Conservation (phyloP, 1,140 invertebrate genomes). For the Bombus fervidus region DNA sequence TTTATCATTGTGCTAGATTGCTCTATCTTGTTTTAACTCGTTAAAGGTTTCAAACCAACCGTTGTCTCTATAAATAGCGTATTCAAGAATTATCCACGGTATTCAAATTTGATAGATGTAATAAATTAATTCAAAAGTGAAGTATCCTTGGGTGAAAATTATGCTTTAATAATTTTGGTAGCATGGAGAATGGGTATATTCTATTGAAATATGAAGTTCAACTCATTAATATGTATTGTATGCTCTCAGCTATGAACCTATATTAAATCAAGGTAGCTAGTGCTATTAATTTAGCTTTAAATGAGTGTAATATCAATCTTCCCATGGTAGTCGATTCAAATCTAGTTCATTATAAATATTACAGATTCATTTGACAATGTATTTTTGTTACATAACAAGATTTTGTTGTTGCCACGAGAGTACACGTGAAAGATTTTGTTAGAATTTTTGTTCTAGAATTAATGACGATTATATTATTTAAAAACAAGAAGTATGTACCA, state of each 20-base stretch:
- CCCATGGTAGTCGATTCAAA: not conserved
- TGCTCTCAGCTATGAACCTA: not conserved
- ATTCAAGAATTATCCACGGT: not conserved
- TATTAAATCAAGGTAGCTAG: not conserved
- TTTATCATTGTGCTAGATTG: not conserved
- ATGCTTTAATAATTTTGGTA: constrained; percentile 3
- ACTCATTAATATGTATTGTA: not conserved
- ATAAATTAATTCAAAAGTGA: not conserved
- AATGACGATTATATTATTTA: no score
- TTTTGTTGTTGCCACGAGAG: no score
- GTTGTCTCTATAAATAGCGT: not conserved
- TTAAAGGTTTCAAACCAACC: not conserved
- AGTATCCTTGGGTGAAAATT: not conserved
- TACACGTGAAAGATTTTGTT: no score
- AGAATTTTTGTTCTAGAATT: no score
- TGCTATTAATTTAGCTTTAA: not conserved
- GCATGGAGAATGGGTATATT: not conserved
- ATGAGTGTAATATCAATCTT: not conserved
- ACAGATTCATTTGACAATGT: not conserved
- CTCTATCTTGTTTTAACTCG: not conserved
- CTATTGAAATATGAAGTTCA: not conserved
- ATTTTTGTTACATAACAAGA: not conserved
- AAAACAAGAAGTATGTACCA: not conserved
- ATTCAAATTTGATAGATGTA: not conserved
- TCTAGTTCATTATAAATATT: not conserved